Evolutionary conservation across 92 coral and sea anemone species (phyloP), one percentile per base, ranked within the genome.

Genomic region (Epizoanthus stellaris): DNA sequence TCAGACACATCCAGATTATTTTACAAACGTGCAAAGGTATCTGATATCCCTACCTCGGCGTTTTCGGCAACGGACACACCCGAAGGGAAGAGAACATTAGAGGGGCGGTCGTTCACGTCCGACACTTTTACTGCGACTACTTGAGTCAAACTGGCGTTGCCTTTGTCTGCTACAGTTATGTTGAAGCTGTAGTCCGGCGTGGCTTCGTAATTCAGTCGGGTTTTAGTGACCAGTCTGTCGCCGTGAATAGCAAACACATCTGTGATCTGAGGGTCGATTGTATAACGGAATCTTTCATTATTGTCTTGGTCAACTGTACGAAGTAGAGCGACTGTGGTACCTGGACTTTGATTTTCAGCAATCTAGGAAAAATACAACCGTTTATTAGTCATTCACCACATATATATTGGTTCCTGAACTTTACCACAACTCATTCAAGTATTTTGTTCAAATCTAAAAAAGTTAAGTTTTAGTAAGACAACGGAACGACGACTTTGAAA

Each of bases 91-190:
- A 86, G 73, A 34, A 92, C 73, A 16, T 59, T 85, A 0, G 88
- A 53, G 5, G 95, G 95, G 23, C 84, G 82, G 62, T 92, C 93
- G 82, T 92, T 92, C 85, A 79, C 88, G 64, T 92, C 87, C 53
- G 89, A 68, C 62, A 92, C 85, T n/a, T 80, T 67, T 36, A 92
- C 91, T 57, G 63, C 59, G 45, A 92, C 84, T 53, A 16, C 42
- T 61, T 89, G 91, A 17, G 88, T 92, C 63, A 92, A 75, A 52
- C 88, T 92, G 40, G 88, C 88, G 85, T 90, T 92, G 43, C 87
- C 89, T 67, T 85, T 89, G 84, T 92, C 95, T 61, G 70, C 62
- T 15, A 87, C 70, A 25, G 91, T 92, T 10, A 92, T 82, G 75
- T 89, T 86, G 56, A 92, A 38, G 58, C 9, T 39, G 83, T 89